Evolutionary conservation across 2,113 vertebrate species (phyloP), one percentile per base, ranked within the genome.

Genomic region (Oncorhynchus kisutch): DNA sequence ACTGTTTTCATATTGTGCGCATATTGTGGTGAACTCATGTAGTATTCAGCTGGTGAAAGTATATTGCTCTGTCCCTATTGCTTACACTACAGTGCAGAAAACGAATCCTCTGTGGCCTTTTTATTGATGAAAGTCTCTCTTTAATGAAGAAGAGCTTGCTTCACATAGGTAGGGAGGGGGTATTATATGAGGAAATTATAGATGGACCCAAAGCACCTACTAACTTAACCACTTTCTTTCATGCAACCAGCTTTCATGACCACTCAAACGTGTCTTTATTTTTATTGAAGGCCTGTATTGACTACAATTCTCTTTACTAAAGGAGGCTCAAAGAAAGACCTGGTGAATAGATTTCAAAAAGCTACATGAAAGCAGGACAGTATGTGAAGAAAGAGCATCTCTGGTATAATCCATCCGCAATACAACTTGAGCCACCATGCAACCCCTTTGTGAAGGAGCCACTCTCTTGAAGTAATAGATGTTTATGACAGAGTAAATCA

Each of bases 401-500:
- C 59, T 64, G 54, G 77, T 29, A 70, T 48, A 13, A 18, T 74
- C 29, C 11, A 51, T 72, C 71, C 57, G 59, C 68, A 72, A 31
- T 70, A 49, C 59, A 29, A 59, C 34, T 64, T 18, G 12, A 18
- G 12, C 51, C 51, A 18, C 14, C 49, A 54, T 54, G 16, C 51
- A 54, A 51, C 13, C 51, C 51, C 27, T 67, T 31, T 68, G 48
- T 70, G 7, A 34, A 57, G 24, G 68, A 59, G 62, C n/a, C 72
- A n/a, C 60, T 72, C 31, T 18, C 49, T 71, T 27, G 62, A 66
- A 74, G 70, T 68, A 57, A 74, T 45, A 45, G 59, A 18, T 65
- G 25, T 73, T 81, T 70, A 34, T 48, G 29, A 73, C 57, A 73
- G 62, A 72, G 71, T 69, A 34, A 74, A 85, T 85, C 70, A 80